Base-by-base conservation (phyloP, 1,140 invertebrate species). In the Diplogasteroides magnus region DNA sequence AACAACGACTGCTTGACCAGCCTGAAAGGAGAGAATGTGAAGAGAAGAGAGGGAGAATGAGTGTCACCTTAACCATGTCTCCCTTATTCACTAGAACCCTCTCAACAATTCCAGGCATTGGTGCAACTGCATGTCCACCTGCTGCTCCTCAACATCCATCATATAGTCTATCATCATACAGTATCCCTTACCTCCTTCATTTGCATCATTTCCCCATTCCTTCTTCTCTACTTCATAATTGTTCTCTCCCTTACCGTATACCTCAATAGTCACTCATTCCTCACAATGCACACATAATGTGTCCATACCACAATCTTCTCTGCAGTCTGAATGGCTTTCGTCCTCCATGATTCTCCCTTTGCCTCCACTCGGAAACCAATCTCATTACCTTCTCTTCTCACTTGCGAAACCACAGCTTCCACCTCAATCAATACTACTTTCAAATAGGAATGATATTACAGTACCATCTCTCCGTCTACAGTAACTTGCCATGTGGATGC, bases 21-120 rank as follows among this genome's bases (percentile, higher is more conserved):
- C 69, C 69, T 71, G 26, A 28, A 62, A 26, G 25, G 23, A n/a
- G 28, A 66, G 56, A 66, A 57, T 66, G 19, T 64, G n/a, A 15
- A 29, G n/a, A 31, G 14, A 15, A 32, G 28, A 23, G 27, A 27
- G 26, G 6, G 14, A 60, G 37, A 0, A 1, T 13, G 2, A 58
- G n/a, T 2, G 15, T 31, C 81, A 88, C 87, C 71, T 88, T 88
- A 0, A 97, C 91, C n/a, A 72, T 66, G 75, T 91, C 88, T 2
- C 92, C 93, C 25, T 87, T 84, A 68, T 88, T 87, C 0, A 97
- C 91, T 25, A 91, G 85, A 48, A 98, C 85, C 84, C 93, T 93
- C 75, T 97, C 93, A 25, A 98, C 86, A 19, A 97, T 89, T 19
- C 96, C 96, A 0, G 95, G 94, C 89, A 98, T 98, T 3, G 96